Evolutionary conservation across 92 coral and sea anemone genomes (phyloP), one percentile per base, ranked within the genome.

Genomic region (Zoanthus sociatus): DNA sequence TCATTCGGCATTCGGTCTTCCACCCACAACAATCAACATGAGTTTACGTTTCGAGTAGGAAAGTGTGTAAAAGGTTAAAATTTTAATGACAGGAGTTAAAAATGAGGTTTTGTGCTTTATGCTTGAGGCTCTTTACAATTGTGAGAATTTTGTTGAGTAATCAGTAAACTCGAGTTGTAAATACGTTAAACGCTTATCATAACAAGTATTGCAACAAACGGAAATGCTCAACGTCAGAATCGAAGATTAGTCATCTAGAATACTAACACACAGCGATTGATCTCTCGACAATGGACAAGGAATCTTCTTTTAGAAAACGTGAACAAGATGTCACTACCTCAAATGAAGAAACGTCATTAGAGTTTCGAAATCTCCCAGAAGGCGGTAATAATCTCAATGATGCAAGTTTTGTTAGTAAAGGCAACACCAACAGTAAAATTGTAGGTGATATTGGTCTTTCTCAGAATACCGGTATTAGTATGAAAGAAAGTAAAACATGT

Each of bases 231-330:
- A 33, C 42, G 42, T 67, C 17, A 69, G 31, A 26, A 30, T 69
- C 74, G 74, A 30, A 31, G 31, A 46, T 69, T 69, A 33, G 85
- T 6, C 51, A 66, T 47, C 45, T n/a, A 66, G 73, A 42, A 46
- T 45, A 18, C 66, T 67, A 20, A 64, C 60, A 3, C 64, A 33
- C 64, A 1, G 61, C 2, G 9, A 11, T 58, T 46, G 75, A 20
- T 81, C 75, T 60, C 45, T 68, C 42, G 75, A 67, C 74, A 42
- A 63, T 79, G 84, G 84, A 70, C 56, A 60, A 79, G 58, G 74
- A 66, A 21, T 46, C 14, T 46, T 81, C 75, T 5, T 9, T 31
- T 4, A 50, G 45, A 64, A 66, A 45, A 64, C 74, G 21, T 66
- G 74, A 21, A 31, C 47, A 67, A 64, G 76, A 63, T 64, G 21